These are phyloP conservation scores for Haliclystus octoradiatus DNA, from an alignment of 30 jellyfish, hydroid and myxozoan genomes.

Conservation along the genomic window DNA sequence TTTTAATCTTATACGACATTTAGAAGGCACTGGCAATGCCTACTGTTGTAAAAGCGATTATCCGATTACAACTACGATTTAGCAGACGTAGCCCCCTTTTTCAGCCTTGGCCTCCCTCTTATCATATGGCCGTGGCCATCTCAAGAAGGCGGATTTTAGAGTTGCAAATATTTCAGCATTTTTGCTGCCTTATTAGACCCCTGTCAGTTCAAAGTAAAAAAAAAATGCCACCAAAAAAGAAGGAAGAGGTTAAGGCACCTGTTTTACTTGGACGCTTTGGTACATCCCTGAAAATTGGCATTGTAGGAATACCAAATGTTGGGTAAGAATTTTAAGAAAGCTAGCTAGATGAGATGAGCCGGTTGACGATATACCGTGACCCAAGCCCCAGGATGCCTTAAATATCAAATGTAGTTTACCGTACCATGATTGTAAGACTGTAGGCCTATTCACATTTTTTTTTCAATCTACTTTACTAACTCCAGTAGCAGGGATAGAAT, in stretches of 20 bases:
- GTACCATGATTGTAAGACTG: neutral
- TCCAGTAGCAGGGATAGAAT: no score
- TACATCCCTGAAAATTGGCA: conserved; percentile 88
- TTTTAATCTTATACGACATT: no score
- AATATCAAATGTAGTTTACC: neutral
- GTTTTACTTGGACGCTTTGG: conserved; percentile 90
- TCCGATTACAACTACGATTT: no score
- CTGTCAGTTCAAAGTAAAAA: neutral
- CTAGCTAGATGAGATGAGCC: neutral
- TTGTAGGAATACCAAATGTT: conserved; percentile 98
- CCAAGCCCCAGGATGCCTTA: neutral
- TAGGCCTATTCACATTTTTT: neutral
- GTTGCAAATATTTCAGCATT: neutral
- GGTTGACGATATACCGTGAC: neutral
- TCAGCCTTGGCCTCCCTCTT: no score
- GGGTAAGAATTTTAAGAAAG: conserved; percentile 44
- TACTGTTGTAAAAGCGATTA: no score
- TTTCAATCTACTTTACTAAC: neutral
- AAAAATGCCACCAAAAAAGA: conserved; percentile 92
- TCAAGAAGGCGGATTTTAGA: neutral
- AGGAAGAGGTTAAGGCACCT: conserved; percentile 55
- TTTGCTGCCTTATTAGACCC: neutral
- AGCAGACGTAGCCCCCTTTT: no score
- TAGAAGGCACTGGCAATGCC: no score
- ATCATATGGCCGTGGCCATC: neutral